Evolutionary conservation across 2,888 invertebrate genomes (phyloP), one percentile per base, ranked within the genome.

Genomic region (Andrena marginata): DNA sequence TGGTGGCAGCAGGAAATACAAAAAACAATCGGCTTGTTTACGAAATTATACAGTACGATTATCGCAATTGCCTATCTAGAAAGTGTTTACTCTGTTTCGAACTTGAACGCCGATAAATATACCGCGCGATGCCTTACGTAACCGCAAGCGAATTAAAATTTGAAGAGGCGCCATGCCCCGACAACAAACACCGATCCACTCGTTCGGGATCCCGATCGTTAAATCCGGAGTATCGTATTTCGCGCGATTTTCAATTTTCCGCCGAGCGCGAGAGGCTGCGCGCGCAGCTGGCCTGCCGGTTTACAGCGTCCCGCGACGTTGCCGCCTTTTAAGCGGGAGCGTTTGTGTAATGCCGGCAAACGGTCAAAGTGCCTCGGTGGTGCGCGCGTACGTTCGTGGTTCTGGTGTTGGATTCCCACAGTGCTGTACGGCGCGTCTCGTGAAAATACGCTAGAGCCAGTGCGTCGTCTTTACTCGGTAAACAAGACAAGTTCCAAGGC

Each of bases 401-500:
- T 16, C 10, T 23, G 49, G 51, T 65, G 75, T 49, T 49, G 10
- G 69, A 51, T 67, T 62, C 31, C 29, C 33, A 49, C 35, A 20
- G 35, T 20, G 49, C 56, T 60, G 35, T 6, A 20, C n/a, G 20
- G 7, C 29, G 64, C 33, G 10, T n/a, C 64, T 80, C 48, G 74
- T 74, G 49, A 35, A 81, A 80, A 56, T 72, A 68, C 63, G 48
- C 48, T 29, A 49, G 26, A 29, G 56, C 1, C 42, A 8, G 42
- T 10, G n/a, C 72, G 54, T 35, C 56, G 68, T 73, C 62, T 56
- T 60, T 59, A 31, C 64, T 76, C 60, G 75, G 82, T 89, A 87
- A 87, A 84, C 84, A 86, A 85, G 86, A 82, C 85, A 84, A 89
- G 85, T 82, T 89, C 86, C 89, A 90, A 90, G 91, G 91, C 87